Evolutionary conservation across 2,797 vertebrate genomes (phyloP), one percentile per base, ranked within the genome.

Genomic region (Sebastes ruberrimus): DNA sequence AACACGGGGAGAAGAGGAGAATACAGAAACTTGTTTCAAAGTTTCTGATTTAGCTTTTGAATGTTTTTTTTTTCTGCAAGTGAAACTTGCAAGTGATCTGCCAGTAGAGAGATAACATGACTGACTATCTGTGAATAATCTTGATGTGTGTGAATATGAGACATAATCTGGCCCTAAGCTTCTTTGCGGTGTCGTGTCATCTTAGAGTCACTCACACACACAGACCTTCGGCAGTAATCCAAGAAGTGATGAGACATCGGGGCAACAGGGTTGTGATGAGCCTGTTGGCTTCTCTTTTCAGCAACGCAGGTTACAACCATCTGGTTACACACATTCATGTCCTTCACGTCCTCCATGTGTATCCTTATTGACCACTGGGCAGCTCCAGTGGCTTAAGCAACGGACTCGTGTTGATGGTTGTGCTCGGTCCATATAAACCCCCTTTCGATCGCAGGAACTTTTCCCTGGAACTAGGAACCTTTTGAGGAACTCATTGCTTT

Each of bases 81-180:
- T 4, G 1, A 30, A 76, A 70, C 49, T 69, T 49, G 23, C 25
- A 71, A 74, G 73, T 53, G 10, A 76, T 74, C 46, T 80, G 74
- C 70, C 72, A 67, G 56, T 42, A 1, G 9, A 11, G 55, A 52
- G 78, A 85, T 80, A 75, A 81, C n/a, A 27, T 46, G 70, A 61
- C 33, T 71, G 52, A 67, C 82, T 86, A 80, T 89, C 80, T 67
- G 32, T 8, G 64, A 82, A 84, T 85, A 66, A 90, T 91, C 86
- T 87, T 85, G 71, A 79, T 82, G 38, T 70, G 81, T 82, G 64
- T 73, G 79, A 81, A 75, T 68, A 78, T 60, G 65, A 81, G 71
- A 68, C 86, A 63, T 86, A 89, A 91, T 89, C 82, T 85, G 53
- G 30, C 18, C 33, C 49, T 87, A 85, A 89, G 77, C 86, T 83